Evolutionary conservation across 2,797 vertebrate genomes (phyloP), one percentile per base, ranked within the genome.

Genomic region (Setipinna tenuifilis): DNA sequence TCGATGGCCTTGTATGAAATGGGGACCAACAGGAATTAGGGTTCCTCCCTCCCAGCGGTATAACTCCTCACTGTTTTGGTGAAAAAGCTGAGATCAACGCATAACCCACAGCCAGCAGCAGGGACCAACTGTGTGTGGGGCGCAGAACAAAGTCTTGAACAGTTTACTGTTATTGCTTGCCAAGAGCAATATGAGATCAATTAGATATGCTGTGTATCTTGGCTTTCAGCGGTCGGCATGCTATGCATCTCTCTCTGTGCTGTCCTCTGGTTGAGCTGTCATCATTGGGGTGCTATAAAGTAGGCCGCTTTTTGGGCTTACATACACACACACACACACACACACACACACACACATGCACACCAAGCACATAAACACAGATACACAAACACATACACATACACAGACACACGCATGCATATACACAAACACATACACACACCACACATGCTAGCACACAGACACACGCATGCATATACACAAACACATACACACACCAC

Each of bases 181-280:
- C 87, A 88, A 82, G 83, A 85, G 81, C 81, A 86, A 86, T 25
- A 85, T 44, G 58, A 88, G 81, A 68, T 59, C 59, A n/a, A 16
- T 81, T 83, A 86, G 65, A 16, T 14, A 6, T 58, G 57, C 11
- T 85, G 83, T 88, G 75, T 83, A 82, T 83, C 31, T 86, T 85
- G 87, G 83, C 83, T 59, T 59, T 25, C 4, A 10, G 58, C 54
- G 58, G 57, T 16, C n/a, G 50, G 25, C 25, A 54, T 17, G 46
- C 61, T 57, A 58, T 62, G 6, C 19, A 44, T 23, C 46, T 83
- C 62, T 44, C 68, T 48, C 68, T 59, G n/a, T n/a, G 17, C 81
- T 11, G 2, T 21, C 81, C 48, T 58, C 21, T 58, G 35, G 19
- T 31, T 35, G 83, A 88, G 6, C 75, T 25, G 81, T 82, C 81